phyloP scores from a whole-genome alignment of 2,888 invertebrate genomes.

The Autographa gamma region DNA sequence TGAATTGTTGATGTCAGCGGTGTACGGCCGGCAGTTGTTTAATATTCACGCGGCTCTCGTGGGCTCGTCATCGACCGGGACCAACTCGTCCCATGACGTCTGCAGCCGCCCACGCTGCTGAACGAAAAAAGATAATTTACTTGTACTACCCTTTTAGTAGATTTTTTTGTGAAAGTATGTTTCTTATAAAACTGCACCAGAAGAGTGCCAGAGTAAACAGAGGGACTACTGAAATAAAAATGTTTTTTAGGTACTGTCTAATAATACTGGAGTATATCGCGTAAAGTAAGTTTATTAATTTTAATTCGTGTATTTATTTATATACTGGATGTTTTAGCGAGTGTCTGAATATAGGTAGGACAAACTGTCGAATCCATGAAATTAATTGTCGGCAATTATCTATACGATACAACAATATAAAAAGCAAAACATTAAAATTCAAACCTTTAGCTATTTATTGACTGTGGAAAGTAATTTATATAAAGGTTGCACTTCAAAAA shows the following conservation, averaged over 20 bases:
- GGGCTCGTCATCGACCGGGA: conserved; percentile 56
- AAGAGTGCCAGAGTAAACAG: too few species aligned
- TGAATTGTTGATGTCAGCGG: conserved; percentile 12
- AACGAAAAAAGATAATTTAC: too few species aligned
- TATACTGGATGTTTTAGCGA: background rate
- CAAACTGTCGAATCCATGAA: conserved; percentile 4
- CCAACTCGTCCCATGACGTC: conserved; percentile 51
- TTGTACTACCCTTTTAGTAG: too few species aligned
- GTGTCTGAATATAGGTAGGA: conserved; percentile 3
- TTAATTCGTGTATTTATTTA: background rate
- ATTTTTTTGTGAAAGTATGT: too few species aligned
- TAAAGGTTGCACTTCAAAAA: background rate
- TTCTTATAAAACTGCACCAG: too few species aligned
- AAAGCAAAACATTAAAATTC: too few species aligned
- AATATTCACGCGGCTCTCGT: conserved; percentile 61
- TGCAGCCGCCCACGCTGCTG: background rate
- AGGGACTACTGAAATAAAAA: too few species aligned
- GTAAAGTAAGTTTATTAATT: too few species aligned
- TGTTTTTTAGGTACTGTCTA: too few species aligned
- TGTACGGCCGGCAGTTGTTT: conserved; percentile 46
- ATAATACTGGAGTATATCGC: too few species aligned
- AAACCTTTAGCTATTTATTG: too few species aligned
- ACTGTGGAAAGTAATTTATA: too few species aligned
- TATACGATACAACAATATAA: background rate
- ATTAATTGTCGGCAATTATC: conserved; percentile 15